Evolutionary conservation across 2,797 vertebrate genomes (phyloP).

Genomic region (Poecilia wingei): DNA sequence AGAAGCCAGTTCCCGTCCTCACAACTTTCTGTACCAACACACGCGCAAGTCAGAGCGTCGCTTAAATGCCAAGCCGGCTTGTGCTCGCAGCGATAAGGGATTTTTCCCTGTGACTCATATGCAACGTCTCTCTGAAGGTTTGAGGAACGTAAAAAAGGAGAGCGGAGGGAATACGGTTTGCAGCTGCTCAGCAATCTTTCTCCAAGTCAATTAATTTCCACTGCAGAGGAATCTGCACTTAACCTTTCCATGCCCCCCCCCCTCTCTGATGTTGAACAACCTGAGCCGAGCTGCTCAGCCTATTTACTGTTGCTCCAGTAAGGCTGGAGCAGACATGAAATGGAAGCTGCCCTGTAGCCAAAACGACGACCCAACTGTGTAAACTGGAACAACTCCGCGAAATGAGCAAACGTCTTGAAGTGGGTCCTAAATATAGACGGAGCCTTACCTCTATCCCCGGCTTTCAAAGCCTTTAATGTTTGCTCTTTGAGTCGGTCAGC

Average conservation of each 20-base stretch:
- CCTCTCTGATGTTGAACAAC: slow-evolving; percentile 21
- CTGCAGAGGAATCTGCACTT: slow-evolving; percentile 48
- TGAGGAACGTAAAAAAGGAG: slow-evolving; percentile 52
- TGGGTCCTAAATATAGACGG: slow-evolving; percentile 30
- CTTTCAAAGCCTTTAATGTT: slow-evolving; percentile 52
- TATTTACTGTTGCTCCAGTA: slow-evolving; percentile 51
- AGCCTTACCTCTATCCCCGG: slow-evolving; percentile 53
- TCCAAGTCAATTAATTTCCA: slow-evolving; percentile 51
- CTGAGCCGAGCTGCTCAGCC: slow-evolving; percentile 38
- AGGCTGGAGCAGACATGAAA: slow-evolving; percentile 52
- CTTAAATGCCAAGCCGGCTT: slow-evolving; percentile 65
- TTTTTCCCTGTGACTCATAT: slow-evolving; percentile 71
- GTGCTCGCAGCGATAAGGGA: slow-evolving; percentile 70
- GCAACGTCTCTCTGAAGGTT: slow-evolving; percentile 62
- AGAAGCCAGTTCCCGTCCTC: slow-evolving; percentile 46
- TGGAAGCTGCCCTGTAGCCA: slow-evolving; percentile 34
- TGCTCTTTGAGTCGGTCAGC: slow-evolving; percentile 64
- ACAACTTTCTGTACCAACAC: slow-evolving; percentile 47
- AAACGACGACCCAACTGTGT: slow-evolving; percentile 27
- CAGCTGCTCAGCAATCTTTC: slow-evolving; percentile 60
- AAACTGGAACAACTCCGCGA: slow-evolving; percentile 30
- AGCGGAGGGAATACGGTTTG: slow-evolving; percentile 52
- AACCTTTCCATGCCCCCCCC: slow-evolving; percentile 52
- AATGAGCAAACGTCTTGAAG: slow-evolving; percentile 40
- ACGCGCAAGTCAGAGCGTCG: slow-evolving; percentile 41